Conservation (phyloP, 2,113 vertebrate species). For the Prionailurus bengalensis region DNA sequence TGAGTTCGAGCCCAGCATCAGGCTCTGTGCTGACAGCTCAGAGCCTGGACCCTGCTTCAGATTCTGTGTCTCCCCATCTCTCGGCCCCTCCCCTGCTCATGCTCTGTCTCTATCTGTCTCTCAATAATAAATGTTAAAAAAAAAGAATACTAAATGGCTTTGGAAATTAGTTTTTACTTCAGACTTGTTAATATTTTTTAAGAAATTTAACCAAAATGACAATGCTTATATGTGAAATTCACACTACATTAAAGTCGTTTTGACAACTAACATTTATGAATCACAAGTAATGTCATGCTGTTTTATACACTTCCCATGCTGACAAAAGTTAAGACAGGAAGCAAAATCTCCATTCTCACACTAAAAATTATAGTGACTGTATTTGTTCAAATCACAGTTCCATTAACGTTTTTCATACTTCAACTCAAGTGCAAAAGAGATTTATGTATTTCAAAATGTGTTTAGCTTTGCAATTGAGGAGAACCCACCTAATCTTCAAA, state of each 20-base stretch:
- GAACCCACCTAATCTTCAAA: not conserved
- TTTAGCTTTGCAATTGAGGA: not conserved
- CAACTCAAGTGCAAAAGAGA: not conserved
- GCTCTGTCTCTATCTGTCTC: no score
- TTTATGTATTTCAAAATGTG: not conserved
- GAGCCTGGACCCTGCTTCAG: no score
- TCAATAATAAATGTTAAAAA: no score
- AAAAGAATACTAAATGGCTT: not conserved
- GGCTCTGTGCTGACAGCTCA: no score
- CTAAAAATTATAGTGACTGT: not conserved
- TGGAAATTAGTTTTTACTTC: constrained; percentile 34
- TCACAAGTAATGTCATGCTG: not conserved
- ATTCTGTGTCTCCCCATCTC: no score
- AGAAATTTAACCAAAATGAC: constrained; percentile 15
- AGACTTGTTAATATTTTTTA: not conserved
- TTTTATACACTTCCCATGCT: not conserved
- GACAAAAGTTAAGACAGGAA: not conserved
- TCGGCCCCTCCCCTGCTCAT: no score
- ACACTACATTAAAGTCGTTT: not conserved
- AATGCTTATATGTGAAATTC: not conserved
- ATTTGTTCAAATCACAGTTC: not conserved
- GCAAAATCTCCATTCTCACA: not conserved
- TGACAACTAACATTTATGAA: not conserved
- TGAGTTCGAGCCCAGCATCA: no score
- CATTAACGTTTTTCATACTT: not conserved